Percentiles rank a stretch among this genome's conserved stretches.
These are phyloP conservation scores for Rhabdornis inornatus DNA, from an alignment of 2,113 vertebrate genomes.

Conservation along the genomic window DNA sequence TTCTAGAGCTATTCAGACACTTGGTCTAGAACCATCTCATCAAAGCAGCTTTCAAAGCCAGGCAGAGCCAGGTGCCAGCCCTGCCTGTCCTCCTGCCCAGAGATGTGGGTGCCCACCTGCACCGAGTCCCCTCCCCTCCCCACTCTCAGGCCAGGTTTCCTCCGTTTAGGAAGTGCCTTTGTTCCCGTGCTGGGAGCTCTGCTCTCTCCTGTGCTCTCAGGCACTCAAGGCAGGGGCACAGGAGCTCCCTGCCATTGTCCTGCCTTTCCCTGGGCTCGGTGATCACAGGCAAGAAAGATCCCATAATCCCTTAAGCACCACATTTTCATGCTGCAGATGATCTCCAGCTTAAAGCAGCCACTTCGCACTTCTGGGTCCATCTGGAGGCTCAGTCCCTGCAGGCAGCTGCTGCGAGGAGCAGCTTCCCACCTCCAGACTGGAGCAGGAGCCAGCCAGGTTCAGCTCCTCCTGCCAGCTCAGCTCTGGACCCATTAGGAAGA, in stretches of 20 bases:
- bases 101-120: slow-evolving; percentile 36
- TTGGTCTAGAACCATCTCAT: not conserved
- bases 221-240: not conserved
- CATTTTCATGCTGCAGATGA: not conserved
- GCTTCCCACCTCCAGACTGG: not conserved
- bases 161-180: not conserved
- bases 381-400: not conserved
- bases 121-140: not conserved
- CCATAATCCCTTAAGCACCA: not conserved
- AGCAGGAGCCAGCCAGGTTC: not conserved
- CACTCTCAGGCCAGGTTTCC: not conserved
- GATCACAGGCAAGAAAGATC: not conserved
- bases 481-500: not conserved
- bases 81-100: not conserved
- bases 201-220: not conserved
- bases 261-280: not conserved
- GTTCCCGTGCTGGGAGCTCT: not conserved
- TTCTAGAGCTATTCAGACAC: not conserved
- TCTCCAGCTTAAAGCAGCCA: not conserved
- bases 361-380: not conserved
- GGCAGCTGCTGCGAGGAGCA: not conserved
- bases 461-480: not conserved
- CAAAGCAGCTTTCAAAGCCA: not conserved
- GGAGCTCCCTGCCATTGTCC: not conserved
- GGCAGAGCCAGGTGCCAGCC: not conserved